These are phyloP conservation scores for Goniozus legneri DNA, from an alignment of 1,140 invertebrate species.

Conservation along the genomic window DNA sequence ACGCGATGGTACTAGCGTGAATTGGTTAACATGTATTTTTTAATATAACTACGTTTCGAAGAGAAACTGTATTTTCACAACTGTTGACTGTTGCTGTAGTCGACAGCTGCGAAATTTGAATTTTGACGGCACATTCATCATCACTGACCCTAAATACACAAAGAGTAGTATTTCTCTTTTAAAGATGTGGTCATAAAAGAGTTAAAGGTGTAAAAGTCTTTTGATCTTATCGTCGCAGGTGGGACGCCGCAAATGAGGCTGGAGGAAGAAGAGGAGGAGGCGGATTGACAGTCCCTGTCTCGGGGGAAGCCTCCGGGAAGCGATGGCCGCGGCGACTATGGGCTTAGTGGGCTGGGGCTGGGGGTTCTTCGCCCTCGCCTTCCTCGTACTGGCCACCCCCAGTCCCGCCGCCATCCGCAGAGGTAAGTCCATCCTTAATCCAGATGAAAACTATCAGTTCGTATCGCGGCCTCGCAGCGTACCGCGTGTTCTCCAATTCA, in stretches of 20 bases:
- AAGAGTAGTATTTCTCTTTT: not conserved
- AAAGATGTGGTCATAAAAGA: not conserved
- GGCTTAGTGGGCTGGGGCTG: constrained; percentile 37
- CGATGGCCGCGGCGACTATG: constrained; percentile 33
- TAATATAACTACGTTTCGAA: no score
- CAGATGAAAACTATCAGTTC: constrained; percentile 1
- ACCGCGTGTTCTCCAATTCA: no score
- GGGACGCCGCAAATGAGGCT: constrained; percentile 38
- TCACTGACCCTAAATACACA: not conserved
- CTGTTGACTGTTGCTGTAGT: no score
- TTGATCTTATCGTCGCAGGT: constrained; percentile 26
- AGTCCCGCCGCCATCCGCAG: constrained; percentile 49
- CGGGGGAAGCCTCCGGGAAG: constrained; percentile 26
- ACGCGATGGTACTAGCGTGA: no score
- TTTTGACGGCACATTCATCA: not conserved
- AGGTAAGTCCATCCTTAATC: constrained; percentile 33
- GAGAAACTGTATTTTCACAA: no score
- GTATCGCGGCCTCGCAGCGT: not conserved
- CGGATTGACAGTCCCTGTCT: constrained; percentile 38
- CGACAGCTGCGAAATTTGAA: not conserved
- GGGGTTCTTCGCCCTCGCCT: constrained; percentile 41
- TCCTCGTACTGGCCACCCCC: constrained; percentile 44
- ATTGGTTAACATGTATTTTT: no score
- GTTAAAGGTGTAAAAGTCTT: not conserved
- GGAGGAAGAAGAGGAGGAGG: constrained; percentile 22